A percentile compares a stretch with the other conserved stretches of the same genome.
Conservation (phyloP, 2,113 vertebrate genomes). For the Otolemur garnettii region DNA sequence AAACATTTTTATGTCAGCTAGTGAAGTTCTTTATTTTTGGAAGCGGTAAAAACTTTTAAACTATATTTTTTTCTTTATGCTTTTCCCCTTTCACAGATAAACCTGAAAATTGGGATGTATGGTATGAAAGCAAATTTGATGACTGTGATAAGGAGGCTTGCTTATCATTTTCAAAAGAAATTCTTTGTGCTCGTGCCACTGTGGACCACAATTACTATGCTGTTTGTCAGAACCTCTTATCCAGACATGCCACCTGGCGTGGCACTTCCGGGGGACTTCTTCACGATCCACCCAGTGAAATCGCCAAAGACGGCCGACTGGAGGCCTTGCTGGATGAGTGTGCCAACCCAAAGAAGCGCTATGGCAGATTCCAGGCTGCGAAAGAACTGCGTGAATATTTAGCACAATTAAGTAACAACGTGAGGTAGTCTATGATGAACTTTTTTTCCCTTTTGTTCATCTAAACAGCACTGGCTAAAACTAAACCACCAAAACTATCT, state of each 20-base stretch:
- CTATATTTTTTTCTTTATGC: slow-evolving; percentile 54
- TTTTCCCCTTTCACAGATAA: slow-evolving; percentile 91
- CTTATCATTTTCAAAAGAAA: slow-evolving; percentile 98
- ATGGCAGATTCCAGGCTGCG: slow-evolving; percentile 95
- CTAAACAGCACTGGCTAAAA: slow-evolving; percentile 78
- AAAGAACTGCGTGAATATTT: slow-evolving; percentile 97
- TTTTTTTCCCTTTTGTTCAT: background rate
- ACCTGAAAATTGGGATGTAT: slow-evolving; percentile 97
- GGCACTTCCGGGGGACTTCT: slow-evolving; percentile 98
- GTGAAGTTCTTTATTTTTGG: background rate
- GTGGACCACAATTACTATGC: slow-evolving; percentile 99
- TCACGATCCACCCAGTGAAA: slow-evolving; percentile 94
- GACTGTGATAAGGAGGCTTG: slow-evolving; percentile 99
- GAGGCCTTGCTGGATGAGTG: slow-evolving; percentile 97
- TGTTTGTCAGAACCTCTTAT: slow-evolving; percentile 98
- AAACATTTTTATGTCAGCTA: background rate
- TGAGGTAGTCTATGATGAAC: slow-evolving; percentile 91
- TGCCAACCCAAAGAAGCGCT: slow-evolving; percentile 96
- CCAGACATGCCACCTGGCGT: slow-evolving; percentile 96
- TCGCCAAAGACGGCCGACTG: slow-evolving; percentile 96
- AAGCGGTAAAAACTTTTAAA: slow-evolving; percentile 4
- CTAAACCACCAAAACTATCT: slow-evolving; percentile 76
- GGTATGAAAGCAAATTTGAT: slow-evolving; percentile 99
- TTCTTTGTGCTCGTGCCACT: slow-evolving; percentile 95
- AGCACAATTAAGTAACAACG: slow-evolving; percentile 93